A percentile compares a stretch with the other conserved stretches of the same genome.
Conservation (phyloP, 1,140 invertebrate species). For the Drosophila pandora region DNA sequence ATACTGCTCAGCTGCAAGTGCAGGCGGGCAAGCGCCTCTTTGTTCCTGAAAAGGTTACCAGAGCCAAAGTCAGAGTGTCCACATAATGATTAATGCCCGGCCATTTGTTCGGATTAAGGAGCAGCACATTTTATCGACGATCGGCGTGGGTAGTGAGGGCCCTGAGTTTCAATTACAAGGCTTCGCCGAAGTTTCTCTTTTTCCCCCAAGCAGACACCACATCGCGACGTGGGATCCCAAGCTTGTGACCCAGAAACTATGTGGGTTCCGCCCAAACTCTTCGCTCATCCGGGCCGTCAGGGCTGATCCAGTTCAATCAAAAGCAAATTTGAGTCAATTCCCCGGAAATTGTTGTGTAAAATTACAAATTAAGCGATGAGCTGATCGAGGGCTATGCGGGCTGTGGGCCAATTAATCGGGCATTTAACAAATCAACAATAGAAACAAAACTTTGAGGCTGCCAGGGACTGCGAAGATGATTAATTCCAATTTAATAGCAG, state of each 20-base stretch:
- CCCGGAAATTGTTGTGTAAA: constrained; percentile 69
- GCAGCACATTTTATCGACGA: constrained; percentile 53
- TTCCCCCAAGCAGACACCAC: constrained; percentile 17
- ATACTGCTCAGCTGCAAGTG: constrained; percentile 50
- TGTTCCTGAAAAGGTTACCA: constrained; percentile 44
- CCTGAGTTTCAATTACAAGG: constrained; percentile 65
- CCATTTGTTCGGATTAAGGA: constrained; percentile 70
- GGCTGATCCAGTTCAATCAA: constrained; percentile 69
- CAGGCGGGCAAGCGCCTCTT: constrained; percentile 60
- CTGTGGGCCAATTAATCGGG: constrained; percentile 70
- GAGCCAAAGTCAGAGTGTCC: constrained; percentile 21
- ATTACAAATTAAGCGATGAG: constrained; percentile 70
- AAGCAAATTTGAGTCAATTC: constrained; percentile 66
- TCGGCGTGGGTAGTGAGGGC: constrained; percentile 55
- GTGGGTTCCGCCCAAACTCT: constrained; percentile 18
- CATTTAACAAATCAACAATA: constrained; percentile 77
- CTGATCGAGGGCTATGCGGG: constrained; percentile 60
- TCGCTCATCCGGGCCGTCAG: constrained; percentile 58
- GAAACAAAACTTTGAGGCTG: constrained; percentile 9
- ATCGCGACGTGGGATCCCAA: constrained; percentile 29
- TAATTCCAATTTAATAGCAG: constrained; percentile 74
- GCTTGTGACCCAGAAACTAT: constrained; percentile 57
- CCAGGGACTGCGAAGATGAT: constrained; percentile 46
- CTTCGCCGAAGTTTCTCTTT: constrained; percentile 44
- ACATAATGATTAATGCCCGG: constrained; percentile 55